Evolutionary conservation across 2,888 invertebrate species (phyloP), one percentile per base, ranked within the genome.

Genomic region (Chironomus riparius): DNA sequence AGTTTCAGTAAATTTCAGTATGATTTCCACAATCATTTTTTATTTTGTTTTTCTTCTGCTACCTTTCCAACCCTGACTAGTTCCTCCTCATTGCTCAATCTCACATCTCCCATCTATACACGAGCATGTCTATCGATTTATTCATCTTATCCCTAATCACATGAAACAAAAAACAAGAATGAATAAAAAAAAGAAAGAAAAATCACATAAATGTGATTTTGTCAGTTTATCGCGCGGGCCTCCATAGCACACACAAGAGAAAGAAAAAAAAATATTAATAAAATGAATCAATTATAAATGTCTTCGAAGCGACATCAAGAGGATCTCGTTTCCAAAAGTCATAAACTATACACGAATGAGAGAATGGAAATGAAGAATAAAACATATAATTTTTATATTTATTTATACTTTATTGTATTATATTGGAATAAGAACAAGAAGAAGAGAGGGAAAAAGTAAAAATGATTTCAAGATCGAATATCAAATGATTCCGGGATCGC

Each of bases 281-380:
- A 72, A 72, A 72, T 72, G 72, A 72, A 72, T 72, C 72, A 72
- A 72, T 72, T 72, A 72, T 50, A 61, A 72, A 72, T 56, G 38
- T 28, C 50, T 50, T 72, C 61, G 50, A 71, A 62, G 65, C 65
- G 72, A 72, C 62, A 72, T 72, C 72, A 72, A 72, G 72, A 72
- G 72, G 72, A 72, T 72, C 72, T 72, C 38, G 72, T 72, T 72
- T 61, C 72, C 28, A 72, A 72, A 56, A 61, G 72, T 50, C 62
- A 72, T 72, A 72, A 72, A 72, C 72, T 62, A 72, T 72, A 47
- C 47, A 48, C 50, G 24, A 50, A 65, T 65, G 65, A 65, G 38
- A 38, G 65, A 65, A 65, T 56, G 56, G 7, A 22, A 48, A 70
- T 18, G 50, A 70, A 24, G 50, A 70, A 56, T 18, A 48, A 56